A percentile compares a stretch with the other conserved stretches of the same genome.
Conservation (phyloP, 1,140 invertebrate genomes). For the Protaetia brevitarsis region DNA sequence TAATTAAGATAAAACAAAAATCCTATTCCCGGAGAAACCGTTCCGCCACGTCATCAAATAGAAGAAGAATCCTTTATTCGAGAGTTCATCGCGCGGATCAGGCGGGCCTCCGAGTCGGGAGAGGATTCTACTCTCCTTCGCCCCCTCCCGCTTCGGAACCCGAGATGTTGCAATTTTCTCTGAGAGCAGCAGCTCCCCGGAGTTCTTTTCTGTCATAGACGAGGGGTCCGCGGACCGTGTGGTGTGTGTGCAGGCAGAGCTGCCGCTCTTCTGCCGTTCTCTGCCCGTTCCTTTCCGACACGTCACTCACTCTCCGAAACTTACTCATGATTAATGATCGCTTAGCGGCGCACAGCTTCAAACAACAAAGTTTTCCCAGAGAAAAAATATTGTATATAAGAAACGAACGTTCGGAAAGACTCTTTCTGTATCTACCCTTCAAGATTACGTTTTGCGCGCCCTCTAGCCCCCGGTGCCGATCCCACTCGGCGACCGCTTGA, state of each 20-base stretch:
- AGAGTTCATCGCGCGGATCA: slow-evolving; percentile 41
- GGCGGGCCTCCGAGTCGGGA: slow-evolving; percentile 22
- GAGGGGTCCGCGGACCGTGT: slow-evolving; percentile 31
- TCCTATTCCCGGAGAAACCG: slow-evolving; percentile 29
- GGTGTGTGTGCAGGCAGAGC: not conserved
- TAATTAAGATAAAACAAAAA: slow-evolving; percentile 43
- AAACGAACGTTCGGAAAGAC: slow-evolving; percentile 51
- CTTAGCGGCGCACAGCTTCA: slow-evolving; percentile 55
- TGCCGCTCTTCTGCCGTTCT: slow-evolving; percentile 3
- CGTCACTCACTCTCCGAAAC: slow-evolving; percentile 61
- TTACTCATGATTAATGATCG: slow-evolving; percentile 62
- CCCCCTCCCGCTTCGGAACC: slow-evolving; percentile 30
- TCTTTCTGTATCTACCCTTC: slow-evolving; percentile 49
- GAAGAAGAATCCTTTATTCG: slow-evolving; percentile 40
- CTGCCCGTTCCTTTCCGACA: slow-evolving; percentile 40
- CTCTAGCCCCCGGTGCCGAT: slow-evolving; percentile 23
- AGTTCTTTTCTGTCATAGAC: slow-evolving; percentile 37
- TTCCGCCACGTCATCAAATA: slow-evolving; percentile 23
- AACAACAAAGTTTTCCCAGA: slow-evolving; percentile 65
- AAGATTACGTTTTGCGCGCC: slow-evolving; percentile 43
- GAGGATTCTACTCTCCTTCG: slow-evolving; percentile 11
- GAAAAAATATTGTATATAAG: slow-evolving; percentile 57
- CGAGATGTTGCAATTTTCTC: slow-evolving; percentile 49
- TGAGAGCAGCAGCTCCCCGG: slow-evolving; percentile 41
- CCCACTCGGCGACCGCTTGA: slow-evolving; percentile 34